phyloP scores from a whole-genome alignment of 2,797 vertebrate species.

The Myiothlypis chrysogaster region DNA sequence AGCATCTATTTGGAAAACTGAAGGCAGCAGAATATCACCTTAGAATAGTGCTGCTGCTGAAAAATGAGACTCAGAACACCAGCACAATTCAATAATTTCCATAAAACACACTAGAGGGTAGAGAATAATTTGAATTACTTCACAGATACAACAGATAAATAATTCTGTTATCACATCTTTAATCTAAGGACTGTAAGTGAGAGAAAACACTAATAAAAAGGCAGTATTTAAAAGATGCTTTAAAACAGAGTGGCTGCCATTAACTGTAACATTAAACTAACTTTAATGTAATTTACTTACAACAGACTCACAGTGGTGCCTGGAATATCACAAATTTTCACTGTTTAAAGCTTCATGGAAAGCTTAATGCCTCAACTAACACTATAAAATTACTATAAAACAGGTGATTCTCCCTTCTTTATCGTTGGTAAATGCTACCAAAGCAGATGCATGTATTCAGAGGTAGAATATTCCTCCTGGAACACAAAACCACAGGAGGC shows the following conservation, averaged over 20 bases:
- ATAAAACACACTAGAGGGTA: background rate
- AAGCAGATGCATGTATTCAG: background rate
- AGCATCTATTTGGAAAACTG: background rate
- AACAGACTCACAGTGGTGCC: background rate
- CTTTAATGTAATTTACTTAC: conserved; percentile 6
- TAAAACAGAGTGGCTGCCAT: conserved; percentile 2
- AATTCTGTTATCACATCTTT: background rate
- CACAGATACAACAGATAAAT: background rate
- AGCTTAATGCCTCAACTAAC: background rate
- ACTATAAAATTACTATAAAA: background rate
- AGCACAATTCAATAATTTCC: background rate
- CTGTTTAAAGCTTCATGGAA: background rate
- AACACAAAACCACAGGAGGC: background rate
- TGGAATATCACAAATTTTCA: conserved; percentile 1
- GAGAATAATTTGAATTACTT: background rate
- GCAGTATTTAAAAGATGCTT: conserved; percentile 7
- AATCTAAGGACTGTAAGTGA: background rate
- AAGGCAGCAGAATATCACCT: background rate
- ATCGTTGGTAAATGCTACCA: background rate
- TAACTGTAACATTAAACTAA: conserved; percentile 16
- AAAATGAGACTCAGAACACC: background rate
- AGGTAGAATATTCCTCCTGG: background rate
- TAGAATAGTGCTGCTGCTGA: background rate
- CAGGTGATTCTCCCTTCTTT: background rate
- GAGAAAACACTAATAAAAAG: conserved; percentile 36